Evolutionary conservation across 2,797 vertebrate genomes (phyloP), one percentile per base, ranked within the genome.

Genomic region (Loris lydekkerianus): DNA sequence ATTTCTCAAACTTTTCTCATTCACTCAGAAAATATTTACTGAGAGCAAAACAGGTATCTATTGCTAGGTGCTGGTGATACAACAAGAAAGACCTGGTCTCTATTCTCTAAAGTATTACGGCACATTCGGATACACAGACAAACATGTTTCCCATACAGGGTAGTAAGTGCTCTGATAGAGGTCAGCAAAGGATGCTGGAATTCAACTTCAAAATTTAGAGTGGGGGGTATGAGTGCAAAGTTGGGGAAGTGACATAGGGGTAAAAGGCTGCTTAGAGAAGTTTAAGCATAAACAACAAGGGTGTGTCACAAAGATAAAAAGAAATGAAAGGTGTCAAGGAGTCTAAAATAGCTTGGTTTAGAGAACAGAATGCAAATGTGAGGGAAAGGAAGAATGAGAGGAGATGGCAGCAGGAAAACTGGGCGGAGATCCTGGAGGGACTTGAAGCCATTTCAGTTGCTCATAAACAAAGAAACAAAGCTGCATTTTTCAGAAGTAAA

Each of bases 1-100:
- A 23, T 70, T 96, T 61, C 61, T 90, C 46, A 85, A 61, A 78
- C 83, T 61, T 89, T 95, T 73, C 86, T 94, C 65, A 78, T 40
- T 92, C 46, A 81, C 1, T 40, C 81, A 88, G 82, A 80, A 86
- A 90, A 88, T n/a, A 92, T 82, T 53, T 81, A 49, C 43, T 75
- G 49, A 78, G 61, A 31, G 34, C 17, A 53, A 70, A 63, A 58
- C 5, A 17, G 31, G 10, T 58, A 63, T 37, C 21, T 78, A 31
- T 56, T 82, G 20, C 43, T 80, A 85, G 40, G 40, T 49, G 56
- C 15, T 63, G 27, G 23, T n/a, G 65, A 67, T n/a, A 81, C 15
- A 86, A 83, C 60, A 67, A 92, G 83, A 77, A 92, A 56, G 43
- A 77, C 17, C 15, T 80, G 31, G 60, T 61, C 43, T 69, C 84